These are phyloP conservation scores for Epiblema foenella DNA, from an alignment of 2,888 invertebrate genomes.

Conservation along the genomic window DNA sequence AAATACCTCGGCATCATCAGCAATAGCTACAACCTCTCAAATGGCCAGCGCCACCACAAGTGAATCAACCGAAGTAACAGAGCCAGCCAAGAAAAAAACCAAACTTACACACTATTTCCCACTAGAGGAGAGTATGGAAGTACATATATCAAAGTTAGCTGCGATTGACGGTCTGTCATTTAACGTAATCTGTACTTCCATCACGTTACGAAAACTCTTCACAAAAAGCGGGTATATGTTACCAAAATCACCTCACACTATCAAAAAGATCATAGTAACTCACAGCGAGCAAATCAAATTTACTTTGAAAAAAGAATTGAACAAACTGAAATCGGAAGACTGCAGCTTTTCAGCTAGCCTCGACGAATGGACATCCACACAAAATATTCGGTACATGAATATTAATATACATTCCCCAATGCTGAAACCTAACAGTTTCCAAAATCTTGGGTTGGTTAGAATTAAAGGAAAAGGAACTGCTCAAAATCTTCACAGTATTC, in stretches of 20 bases:
- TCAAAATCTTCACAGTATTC: too few species aligned
- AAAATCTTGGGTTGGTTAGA: background rate
- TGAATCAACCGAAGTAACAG: background rate
- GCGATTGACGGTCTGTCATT: background rate
- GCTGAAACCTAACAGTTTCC: background rate
- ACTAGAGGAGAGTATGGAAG: background rate
- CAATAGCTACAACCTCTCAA: background rate
- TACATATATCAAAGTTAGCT: background rate
- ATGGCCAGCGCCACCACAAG: background rate
- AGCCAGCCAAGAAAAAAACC: background rate
- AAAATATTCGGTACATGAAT: slow-evolving; percentile 8
- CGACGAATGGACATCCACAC: too few species aligned
- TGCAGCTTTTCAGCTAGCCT: too few species aligned
- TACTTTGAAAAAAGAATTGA: too few species aligned
- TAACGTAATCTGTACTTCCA: background rate
- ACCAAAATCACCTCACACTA: slow-evolving; percentile 5
- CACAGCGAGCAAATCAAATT: too few species aligned
- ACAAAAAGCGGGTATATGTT: background rate
- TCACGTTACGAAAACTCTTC: background rate
- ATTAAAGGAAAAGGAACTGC: too few species aligned
- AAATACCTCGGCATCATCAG: background rate
- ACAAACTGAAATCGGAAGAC: too few species aligned
- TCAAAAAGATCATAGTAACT: too few species aligned
- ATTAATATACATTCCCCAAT: slow-evolving; percentile 1
- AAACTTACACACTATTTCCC: background rate